phyloP scores from a whole-genome alignment of 1,140 invertebrate species.

The Lordiphosa collinella region DNA sequence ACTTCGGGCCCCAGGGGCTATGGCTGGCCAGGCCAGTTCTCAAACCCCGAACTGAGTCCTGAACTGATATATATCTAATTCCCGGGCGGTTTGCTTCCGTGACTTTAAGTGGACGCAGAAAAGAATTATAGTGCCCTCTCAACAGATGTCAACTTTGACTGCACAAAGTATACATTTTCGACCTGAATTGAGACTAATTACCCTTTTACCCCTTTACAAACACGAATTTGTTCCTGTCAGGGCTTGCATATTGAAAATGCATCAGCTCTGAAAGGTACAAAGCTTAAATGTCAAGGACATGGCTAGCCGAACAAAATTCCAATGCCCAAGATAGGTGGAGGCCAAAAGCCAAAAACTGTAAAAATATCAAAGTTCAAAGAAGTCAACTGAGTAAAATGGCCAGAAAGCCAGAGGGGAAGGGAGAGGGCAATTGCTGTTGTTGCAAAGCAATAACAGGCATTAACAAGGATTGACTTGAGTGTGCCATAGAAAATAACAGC shows the following conservation, averaged over 20 bases:
- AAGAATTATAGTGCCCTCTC: too few species aligned
- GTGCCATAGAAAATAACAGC: constrained; percentile 16
- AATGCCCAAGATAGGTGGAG: constrained; percentile 9
- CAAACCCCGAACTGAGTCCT: too few species aligned
- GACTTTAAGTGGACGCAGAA: too few species aligned
- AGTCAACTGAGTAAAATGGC: constrained; percentile 41
- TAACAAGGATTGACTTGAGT: constrained; percentile 38
- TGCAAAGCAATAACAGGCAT: constrained; percentile 36
- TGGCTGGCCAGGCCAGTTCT: too few species aligned
- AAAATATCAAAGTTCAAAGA: constrained; percentile 52
- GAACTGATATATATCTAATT: too few species aligned
- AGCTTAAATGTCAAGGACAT: constrained; percentile 57
- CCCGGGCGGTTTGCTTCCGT: too few species aligned
- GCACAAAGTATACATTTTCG: too few species aligned
- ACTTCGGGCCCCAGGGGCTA: too few species aligned
- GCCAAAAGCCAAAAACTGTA: constrained; percentile 39
- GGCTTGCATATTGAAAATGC: constrained; percentile 31
- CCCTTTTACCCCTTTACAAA: too few species aligned
- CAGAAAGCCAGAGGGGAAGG: constrained; percentile 12
- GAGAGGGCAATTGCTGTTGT: not conserved
- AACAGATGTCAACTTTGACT: too few species aligned
- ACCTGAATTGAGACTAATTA: too few species aligned
- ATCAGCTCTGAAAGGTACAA: constrained; percentile 9
- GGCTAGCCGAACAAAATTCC: not conserved
- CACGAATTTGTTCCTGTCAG: not conserved